Conservation (phyloP, 2,797 vertebrate genomes). For the Cyprinodon diabolis region DNA sequence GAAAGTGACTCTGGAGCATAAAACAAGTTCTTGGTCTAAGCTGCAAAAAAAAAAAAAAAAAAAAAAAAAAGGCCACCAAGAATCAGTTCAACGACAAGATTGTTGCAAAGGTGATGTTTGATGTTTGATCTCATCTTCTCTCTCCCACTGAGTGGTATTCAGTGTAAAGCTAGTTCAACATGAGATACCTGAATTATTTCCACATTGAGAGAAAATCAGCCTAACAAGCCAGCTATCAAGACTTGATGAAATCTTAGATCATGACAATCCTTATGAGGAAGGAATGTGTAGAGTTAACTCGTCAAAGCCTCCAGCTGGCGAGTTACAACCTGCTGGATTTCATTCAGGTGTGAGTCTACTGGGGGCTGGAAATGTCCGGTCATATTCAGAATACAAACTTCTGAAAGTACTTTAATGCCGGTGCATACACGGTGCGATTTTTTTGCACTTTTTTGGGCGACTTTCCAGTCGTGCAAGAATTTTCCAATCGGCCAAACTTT, state of each 20-base stretch:
- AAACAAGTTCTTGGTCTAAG: neutral
- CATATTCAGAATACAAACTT: no score
- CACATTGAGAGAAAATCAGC: no score
- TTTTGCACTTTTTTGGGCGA: no score
- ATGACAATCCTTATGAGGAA: neutral
- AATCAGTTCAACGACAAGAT: neutral
- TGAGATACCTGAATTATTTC: no score
- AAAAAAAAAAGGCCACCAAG: neutral
- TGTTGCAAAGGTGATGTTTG: neutral
- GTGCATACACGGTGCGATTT: no score
- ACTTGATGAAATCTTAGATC: neutral
- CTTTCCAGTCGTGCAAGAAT: no score
- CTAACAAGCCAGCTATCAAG: neutral
- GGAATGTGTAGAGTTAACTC: neutral
- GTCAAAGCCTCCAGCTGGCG: slow-evolving; percentile 6
- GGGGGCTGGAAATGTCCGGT: no score
- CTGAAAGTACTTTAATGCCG: no score
- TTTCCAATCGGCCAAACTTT: no score
- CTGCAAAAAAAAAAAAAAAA: neutral
- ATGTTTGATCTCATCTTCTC: neutral
- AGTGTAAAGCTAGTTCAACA: neutral
- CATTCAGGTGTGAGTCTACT: neutral
- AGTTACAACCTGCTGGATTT: slow-evolving; percentile 9
- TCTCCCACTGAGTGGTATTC: neutral
- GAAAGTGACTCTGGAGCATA: neutral